Evolutionary conservation across 2,888 invertebrate species (phyloP).

Genomic region (Herminia tarsipennalis): DNA sequence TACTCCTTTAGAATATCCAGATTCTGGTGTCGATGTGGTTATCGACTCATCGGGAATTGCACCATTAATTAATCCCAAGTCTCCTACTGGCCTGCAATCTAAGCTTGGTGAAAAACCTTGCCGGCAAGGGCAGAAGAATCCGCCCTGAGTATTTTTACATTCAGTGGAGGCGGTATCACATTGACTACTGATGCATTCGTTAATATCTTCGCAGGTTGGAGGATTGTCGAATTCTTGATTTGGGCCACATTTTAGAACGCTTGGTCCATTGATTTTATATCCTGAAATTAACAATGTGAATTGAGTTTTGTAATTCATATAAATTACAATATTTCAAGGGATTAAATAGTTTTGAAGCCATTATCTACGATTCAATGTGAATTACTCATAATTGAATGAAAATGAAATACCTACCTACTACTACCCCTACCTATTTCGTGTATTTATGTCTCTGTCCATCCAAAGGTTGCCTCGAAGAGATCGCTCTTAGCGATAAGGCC

Average conservation of each 20-base stretch:
- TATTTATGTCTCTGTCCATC: too few relatives aligned
- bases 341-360: neutral
- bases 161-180: slow-evolving; percentile 96
- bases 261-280: slow-evolving; percentile 93
- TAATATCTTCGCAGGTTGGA: slow-evolving; percentile 96
- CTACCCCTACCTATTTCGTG: too few relatives aligned
- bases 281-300: slow-evolving; percentile 82
- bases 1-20: slow-evolving; percentile 93
- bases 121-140: slow-evolving; percentile 95
- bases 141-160: slow-evolving; percentile 95
- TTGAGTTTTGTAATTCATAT: too few relatives aligned
- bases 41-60: slow-evolving; percentile 96
- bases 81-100: slow-evolving; percentile 96
- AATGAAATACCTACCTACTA: too few relatives aligned
- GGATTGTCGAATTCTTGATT: slow-evolving; percentile 93
- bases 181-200: slow-evolving; percentile 95
- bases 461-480: too few relatives aligned
- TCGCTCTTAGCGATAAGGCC: too few relatives aligned
- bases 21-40: slow-evolving; percentile 92
- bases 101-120: slow-evolving; percentile 93
- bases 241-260: slow-evolving; percentile 94
- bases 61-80: slow-evolving; percentile 94
- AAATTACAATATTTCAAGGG: neutral
- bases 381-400: too few relatives aligned
- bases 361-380: too few relatives aligned